These are phyloP conservation scores for Panurus biarmicus DNA, from an alignment of 2,113 vertebrate genomes.

Conservation along the genomic window DNA sequence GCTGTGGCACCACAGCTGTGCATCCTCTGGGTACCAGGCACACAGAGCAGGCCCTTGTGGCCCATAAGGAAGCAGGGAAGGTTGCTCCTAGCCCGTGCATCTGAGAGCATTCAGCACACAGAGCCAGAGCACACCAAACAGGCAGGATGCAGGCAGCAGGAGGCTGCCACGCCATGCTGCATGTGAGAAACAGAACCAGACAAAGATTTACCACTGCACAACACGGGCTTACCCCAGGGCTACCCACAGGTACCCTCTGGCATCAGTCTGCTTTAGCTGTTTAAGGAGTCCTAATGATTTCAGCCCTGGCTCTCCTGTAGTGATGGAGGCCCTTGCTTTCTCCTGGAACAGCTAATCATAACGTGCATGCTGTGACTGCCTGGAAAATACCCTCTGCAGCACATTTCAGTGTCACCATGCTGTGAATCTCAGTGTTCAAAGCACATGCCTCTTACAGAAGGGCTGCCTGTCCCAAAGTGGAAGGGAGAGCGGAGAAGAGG, in stretches of 20 bases:
- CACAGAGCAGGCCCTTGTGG: neutral
- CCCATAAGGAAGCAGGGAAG: neutral
- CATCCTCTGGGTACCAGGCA: neutral
- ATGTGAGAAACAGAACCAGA: neutral
- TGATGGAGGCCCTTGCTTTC: neutral
- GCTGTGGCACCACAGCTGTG: fast-evolving
- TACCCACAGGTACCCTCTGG: neutral
- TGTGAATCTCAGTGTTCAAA: neutral
- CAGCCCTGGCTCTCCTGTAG: neutral
- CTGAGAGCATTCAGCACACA: neutral
- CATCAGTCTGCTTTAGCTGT: neutral
- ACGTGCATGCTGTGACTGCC: neutral
- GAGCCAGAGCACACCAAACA: neutral
- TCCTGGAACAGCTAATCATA: neutral
- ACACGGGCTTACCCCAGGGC: neutral
- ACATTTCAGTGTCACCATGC: neutral
- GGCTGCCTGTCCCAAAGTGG: neutral
- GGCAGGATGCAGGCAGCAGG: neutral
- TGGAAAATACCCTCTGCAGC: neutral
- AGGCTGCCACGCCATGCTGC: fast-evolving
- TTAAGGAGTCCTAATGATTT: neutral
- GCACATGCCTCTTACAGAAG: neutral
- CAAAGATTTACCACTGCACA: neutral
- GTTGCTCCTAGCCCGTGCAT: neutral
- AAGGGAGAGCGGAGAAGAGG: neutral